Conservation (phyloP, 2,797 vertebrate genomes). For the Podarcis lilfordi region DNA sequence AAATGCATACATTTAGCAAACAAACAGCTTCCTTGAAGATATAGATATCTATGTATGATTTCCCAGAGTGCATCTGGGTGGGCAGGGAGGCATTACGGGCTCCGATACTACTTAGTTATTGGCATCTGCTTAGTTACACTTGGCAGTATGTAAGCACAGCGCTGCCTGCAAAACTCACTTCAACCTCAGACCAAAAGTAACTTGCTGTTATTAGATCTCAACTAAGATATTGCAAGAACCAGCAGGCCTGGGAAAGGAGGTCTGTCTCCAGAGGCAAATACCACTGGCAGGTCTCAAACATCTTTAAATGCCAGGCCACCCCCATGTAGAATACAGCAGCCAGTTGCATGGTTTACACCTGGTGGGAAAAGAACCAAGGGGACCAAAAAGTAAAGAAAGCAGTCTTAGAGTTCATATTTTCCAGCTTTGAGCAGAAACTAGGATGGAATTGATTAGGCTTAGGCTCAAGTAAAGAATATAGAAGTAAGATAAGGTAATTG, state of each 20-base stretch:
- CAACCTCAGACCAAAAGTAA: not conserved
- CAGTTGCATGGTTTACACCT: not conserved
- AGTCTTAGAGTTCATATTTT: not conserved
- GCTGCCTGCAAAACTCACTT: not conserved
- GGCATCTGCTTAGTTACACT: not conserved
- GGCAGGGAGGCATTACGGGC: not conserved
- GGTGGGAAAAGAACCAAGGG: not conserved
- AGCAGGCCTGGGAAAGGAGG: not conserved
- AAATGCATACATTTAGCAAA: not conserved
- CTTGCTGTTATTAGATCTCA: not conserved
- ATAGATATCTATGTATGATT: not conserved
- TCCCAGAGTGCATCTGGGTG: not conserved
- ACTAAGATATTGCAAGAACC: not conserved
- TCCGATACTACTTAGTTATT: not conserved
- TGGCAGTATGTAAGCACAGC: not conserved
- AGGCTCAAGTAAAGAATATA: not conserved
- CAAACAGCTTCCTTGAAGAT: not conserved
- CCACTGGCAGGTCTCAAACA: not conserved
- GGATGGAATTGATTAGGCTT: constrained; percentile 12
- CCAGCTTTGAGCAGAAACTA: not conserved
- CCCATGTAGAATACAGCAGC: not conserved
- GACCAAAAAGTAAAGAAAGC: not conserved
- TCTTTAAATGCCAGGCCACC: not conserved
- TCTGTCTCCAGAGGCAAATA: not conserved
- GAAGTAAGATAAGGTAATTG: not conserved